A percentile compares a stretch with the other conserved stretches of the same genome.
phyloP scores from a whole-genome alignment of 2,888 invertebrate genomes.

The Drosophila borborema region DNA sequence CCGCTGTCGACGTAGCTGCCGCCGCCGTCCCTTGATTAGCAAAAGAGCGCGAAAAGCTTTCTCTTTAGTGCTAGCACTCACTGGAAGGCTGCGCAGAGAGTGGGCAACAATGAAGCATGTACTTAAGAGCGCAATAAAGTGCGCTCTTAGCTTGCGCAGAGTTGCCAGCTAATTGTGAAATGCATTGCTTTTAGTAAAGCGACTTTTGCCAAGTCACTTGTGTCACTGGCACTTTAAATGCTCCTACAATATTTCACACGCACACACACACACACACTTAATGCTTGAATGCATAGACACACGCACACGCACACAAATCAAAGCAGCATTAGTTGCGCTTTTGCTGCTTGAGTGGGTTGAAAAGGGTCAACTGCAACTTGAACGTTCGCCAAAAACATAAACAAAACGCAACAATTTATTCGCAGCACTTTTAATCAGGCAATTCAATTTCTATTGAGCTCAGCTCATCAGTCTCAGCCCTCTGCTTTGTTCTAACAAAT shows the following conservation, averaged over 20 bases:
- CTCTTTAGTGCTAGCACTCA: conserved; percentile 26
- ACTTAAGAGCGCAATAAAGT: conserved; percentile 41
- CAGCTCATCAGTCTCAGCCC: conserved; percentile 3
- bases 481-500: conserved; percentile 22
- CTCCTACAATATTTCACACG: conserved; percentile 29
- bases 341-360: conserved; percentile 46
- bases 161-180: conserved; percentile 40
- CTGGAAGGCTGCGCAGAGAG: conserved; percentile 62
- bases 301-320: conserved; percentile 42
- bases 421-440: conserved; percentile 6
- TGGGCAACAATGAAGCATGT: background rate
- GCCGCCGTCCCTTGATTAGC: conserved; percentile 27
- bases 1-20: conserved; percentile 15
- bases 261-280: conserved; percentile 47
- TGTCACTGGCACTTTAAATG: conserved; percentile 8
- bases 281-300: conserved; percentile 48
- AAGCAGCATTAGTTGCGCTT: conserved; percentile 76
- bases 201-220: conserved; percentile 31
- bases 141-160: conserved; percentile 41
- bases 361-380: conserved; percentile 39
- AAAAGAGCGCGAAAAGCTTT: conserved; percentile 11
- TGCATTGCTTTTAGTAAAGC: conserved; percentile 9
- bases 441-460: conserved; percentile 37
- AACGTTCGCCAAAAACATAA: conserved; percentile 32
- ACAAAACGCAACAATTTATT: conserved; percentile 22